A percentile compares a stretch with the other conserved stretches of the same genome.
Conservation (phyloP, 2,888 invertebrate species). For the Papilio protenor region DNA sequence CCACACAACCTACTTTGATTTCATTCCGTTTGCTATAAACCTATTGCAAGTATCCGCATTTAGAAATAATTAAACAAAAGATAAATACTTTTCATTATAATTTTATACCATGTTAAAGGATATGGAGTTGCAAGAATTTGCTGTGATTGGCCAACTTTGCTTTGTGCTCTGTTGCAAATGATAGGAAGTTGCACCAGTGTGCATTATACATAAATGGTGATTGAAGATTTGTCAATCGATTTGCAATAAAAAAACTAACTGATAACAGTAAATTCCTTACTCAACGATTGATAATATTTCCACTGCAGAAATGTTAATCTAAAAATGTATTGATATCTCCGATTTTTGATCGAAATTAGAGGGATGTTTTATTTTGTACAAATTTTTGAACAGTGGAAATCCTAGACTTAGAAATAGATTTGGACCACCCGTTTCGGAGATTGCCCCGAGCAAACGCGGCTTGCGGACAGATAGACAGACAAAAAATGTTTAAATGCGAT, state of each 20-base stretch:
- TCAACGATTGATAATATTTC: not conserved
- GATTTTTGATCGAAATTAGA: too few species aligned
- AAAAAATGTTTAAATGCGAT: too few species aligned
- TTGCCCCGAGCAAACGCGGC: too few species aligned
- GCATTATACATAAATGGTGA: constrained; percentile 12
- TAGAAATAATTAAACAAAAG: constrained; percentile 16
- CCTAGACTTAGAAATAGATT: too few species aligned
- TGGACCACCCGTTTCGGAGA: too few species aligned
- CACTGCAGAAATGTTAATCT: not conserved
- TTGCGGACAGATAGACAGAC: too few species aligned
- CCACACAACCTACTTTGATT: not conserved
- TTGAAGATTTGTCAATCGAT: constrained; percentile 7
- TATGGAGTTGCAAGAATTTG: constrained; percentile 21
- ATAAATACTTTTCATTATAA: constrained; percentile 16
- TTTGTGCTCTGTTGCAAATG: not conserved
- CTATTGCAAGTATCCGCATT: constrained; percentile 23
- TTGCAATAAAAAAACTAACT: not conserved
- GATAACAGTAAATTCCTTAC: not conserved
- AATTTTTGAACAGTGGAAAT: too few species aligned
- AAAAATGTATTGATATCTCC: too few species aligned
- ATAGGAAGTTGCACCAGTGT: not conserved
- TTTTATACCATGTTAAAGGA: constrained; percentile 22
- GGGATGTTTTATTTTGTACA: too few species aligned
- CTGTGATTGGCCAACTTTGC: constrained; percentile 5
- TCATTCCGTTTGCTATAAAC: not conserved